Conservation (phyloP, 2,888 invertebrate species). For the Syrista parreyssii region DNA sequence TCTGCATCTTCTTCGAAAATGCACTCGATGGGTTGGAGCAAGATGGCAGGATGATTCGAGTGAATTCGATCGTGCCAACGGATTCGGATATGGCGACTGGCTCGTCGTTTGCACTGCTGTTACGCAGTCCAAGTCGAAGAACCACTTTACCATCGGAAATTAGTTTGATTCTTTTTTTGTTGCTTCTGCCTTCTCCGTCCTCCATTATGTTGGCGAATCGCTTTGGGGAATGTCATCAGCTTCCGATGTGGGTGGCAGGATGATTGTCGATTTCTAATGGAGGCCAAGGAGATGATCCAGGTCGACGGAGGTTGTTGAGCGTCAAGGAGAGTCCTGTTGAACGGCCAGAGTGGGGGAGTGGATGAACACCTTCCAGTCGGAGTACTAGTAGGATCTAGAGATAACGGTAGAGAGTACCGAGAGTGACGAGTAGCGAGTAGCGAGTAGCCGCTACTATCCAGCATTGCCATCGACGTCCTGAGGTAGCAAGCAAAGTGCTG, state of each 20-base stretch:
- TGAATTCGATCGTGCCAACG: no score
- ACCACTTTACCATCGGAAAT: constrained; percentile 29
- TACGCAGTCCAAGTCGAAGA: constrained; percentile 20
- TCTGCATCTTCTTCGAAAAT: constrained; percentile 24
- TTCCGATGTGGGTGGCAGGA: constrained; percentile 8
- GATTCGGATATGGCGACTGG: background rate
- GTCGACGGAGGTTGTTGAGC: no score
- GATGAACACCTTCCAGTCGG: no score
- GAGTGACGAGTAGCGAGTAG: no score
- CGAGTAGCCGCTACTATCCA: background rate
- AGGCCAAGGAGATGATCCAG: no score
- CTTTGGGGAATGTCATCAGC: background rate
- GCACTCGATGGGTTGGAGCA: no score
- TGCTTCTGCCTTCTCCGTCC: background rate
- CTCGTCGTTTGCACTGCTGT: constrained; percentile 26
- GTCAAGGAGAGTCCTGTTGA: no score
- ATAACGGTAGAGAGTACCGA: no score
- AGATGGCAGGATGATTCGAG: no score
- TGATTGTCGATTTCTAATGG: background rate
- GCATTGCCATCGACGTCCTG: constrained; percentile 19
- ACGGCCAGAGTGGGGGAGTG: no score
- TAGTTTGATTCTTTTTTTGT: constrained; percentile 2
- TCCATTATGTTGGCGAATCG: background rate
- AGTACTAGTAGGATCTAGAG: no score
- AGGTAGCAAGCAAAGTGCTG: constrained; percentile 58